Evolutionary conservation across 2,113 vertebrate species (phyloP).

Genomic region (Malurus cyaneus): DNA sequence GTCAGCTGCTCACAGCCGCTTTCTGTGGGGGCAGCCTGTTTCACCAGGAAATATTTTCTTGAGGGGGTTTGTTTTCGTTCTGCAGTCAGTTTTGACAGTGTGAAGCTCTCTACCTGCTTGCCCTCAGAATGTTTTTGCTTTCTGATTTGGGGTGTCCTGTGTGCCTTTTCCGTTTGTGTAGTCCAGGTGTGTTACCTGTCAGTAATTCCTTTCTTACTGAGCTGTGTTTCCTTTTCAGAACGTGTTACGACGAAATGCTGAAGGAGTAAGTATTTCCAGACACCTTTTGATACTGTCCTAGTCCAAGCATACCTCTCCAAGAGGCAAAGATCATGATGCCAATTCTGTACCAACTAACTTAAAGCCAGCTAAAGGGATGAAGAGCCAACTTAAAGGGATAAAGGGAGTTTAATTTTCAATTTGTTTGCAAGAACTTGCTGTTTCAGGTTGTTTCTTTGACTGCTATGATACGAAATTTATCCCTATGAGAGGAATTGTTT

Average conservation of each 20-base stretch:
- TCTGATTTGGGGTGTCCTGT: not conserved
- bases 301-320: not conserved
- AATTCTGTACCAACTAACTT: not conserved
- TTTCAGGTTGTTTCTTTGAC: not conserved
- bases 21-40: not conserved
- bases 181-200: not conserved
- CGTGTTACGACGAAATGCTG: slow-evolving; percentile 88
- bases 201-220: not conserved
- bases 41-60: not conserved
- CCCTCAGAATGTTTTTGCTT: not conserved
- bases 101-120: not conserved
- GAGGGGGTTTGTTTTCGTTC: not conserved
- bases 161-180: not conserved
- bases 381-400: not conserved
- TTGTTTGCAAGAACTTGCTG: not conserved
- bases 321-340: not conserved
- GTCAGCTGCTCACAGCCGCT: not conserved
- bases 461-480: not conserved
- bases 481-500: not conserved
- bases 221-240: slow-evolving; percentile 78
- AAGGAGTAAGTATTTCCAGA: slow-evolving; percentile 73
- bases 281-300: not conserved
- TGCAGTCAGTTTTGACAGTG: accelerated
- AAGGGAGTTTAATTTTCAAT: not conserved
- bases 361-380: not conserved